These are phyloP conservation scores for Butastur rufipennis DNA, from an alignment of 2,113 vertebrate species.

Conservation along the genomic window DNA sequence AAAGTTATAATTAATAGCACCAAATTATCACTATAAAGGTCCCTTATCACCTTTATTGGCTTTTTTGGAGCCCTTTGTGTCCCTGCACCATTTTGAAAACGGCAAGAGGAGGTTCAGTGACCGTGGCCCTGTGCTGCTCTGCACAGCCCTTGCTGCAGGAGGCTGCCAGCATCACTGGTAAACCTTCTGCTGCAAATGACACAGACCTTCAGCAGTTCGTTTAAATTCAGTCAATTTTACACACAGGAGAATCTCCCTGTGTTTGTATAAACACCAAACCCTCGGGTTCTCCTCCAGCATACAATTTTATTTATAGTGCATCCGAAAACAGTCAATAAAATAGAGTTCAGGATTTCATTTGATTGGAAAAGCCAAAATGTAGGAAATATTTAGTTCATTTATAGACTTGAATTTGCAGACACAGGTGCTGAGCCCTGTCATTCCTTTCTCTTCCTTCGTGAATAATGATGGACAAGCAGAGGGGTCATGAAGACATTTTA, in stretches of 20 bases:
- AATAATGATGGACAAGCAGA: background rate
- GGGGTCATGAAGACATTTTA: background rate
- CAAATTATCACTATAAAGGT: background rate
- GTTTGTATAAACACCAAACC: background rate
- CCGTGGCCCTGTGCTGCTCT: background rate
- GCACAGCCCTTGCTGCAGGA: background rate
- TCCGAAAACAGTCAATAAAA: background rate
- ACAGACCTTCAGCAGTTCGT: accelerated
- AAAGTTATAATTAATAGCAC: background rate
- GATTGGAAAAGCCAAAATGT: background rate
- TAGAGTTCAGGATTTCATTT: background rate
- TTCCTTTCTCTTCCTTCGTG: background rate
- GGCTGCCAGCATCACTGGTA: background rate
- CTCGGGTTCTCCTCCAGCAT: background rate
- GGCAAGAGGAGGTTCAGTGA: background rate
- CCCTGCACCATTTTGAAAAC: background rate
- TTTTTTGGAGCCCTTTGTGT: background rate
- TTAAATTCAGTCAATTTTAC: background rate
- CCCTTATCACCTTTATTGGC: background rate
- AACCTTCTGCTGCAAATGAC: background rate
- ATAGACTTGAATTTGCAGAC: background rate
- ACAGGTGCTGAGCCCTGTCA: background rate
- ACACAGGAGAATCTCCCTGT: background rate
- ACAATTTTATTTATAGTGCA: background rate
- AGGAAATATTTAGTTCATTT: background rate